Evolutionary conservation across 2,113 vertebrate species (phyloP).

Genomic region (Amphilophus citrinellus): DNA sequence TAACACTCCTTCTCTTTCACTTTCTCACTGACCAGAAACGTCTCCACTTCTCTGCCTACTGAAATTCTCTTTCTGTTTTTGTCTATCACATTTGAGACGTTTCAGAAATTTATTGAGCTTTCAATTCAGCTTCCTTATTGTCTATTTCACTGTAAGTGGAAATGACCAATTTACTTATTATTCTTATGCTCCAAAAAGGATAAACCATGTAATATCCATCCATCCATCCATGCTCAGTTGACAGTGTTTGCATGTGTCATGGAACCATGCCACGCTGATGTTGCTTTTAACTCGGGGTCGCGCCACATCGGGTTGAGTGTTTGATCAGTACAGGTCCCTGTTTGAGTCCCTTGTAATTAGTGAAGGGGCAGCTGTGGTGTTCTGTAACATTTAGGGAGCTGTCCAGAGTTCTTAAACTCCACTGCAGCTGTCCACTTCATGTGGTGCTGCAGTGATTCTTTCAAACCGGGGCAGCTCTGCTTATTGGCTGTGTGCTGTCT

Average conservation of each 20-base stretch:
- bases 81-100: background rate
- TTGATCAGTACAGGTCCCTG: background rate
- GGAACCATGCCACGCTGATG: background rate
- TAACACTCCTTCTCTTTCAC: conserved; percentile 16
- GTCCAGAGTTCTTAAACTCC: conserved; percentile 29
- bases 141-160: background rate
- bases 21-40: background rate
- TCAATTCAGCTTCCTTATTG: background rate
- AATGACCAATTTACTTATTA: background rate
- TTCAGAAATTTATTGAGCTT: background rate
- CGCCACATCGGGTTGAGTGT: background rate
- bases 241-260: accelerated
- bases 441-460: conserved; percentile 6
- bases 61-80: background rate
- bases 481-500: background rate
- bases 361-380: conserved; percentile 23
- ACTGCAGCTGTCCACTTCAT: conserved; percentile 25
- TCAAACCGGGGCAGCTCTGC: background rate
- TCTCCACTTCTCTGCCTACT: background rate
- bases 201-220: background rate
- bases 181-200: background rate
- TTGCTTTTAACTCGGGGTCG: background rate
- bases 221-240: background rate
- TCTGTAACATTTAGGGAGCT: conserved; percentile 40
- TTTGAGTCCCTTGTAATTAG: conserved; percentile 26